Base-by-base conservation (phyloP, 2,888 invertebrate species). In the Nymphalis c-album region DNA sequence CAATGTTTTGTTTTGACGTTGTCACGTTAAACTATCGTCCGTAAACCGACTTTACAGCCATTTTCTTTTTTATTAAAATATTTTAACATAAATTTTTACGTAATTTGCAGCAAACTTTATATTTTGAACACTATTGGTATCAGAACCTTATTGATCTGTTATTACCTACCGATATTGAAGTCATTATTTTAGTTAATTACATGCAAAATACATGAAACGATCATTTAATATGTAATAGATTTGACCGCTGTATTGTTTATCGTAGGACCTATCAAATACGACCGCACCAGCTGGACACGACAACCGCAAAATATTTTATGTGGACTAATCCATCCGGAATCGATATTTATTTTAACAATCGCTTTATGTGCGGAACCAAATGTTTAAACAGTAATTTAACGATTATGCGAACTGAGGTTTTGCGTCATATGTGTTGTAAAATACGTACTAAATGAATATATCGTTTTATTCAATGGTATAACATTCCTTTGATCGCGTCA, bases 301-400 rank as follows among this genome's bases (percentile, higher is more conserved):
- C 31, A 26, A 51, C 61, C 51, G 35, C 26, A 60, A 60, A 63
- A 22, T 51, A 51, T 51, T 22, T 16, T 40, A 22, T 55, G 31
- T 17, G 13, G 20, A 55, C 53, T 55, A 47, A 62, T 62, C 58
- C 13, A 59, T 48, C 40, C 35, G 26, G 61, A 69, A 64, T 78
- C 79, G 77, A 77, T 79, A 79, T 80, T 78, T 78, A 72, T 74
- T 78, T 80, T 81, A 75, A 80, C 74, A 71, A 65, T 71, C 58
- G 68, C 79, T 85, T 83, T 79, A 86, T 75, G 78, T 81, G 80
- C 80, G 77, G 77, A 79, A 79, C 83, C 73, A 71, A 75, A 72
- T 72, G 78, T 76, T 82, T 77, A 76, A 74, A 72, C 73, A 60
- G 75, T 48, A 62, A 62, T 72, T 84, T 85, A 76, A 84, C 76